A percentile compares a stretch with the other conserved stretches of the same genome.
These are phyloP conservation scores for Drosophila tristis DNA, from an alignment of 1,140 invertebrate genomes.

Conservation along the genomic window DNA sequence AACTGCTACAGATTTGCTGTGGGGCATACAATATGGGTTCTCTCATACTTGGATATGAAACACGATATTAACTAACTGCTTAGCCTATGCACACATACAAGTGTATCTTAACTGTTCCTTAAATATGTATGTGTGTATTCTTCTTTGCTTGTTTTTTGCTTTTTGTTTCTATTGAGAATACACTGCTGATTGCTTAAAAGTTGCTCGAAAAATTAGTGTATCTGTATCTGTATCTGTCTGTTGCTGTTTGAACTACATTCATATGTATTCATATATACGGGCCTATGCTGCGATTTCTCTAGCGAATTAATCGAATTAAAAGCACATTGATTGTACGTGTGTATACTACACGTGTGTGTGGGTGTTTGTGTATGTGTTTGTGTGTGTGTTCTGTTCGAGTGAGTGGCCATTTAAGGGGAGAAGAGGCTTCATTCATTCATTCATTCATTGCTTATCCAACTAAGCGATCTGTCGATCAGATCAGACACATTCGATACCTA, in stretches of 20 bases:
- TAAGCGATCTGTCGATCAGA: slow-evolving; percentile 28
- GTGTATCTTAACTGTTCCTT: background rate
- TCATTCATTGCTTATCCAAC: slow-evolving; percentile 3
- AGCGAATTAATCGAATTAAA: slow-evolving; percentile 68
- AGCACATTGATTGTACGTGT: slow-evolving; percentile 60
- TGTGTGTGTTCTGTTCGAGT: slow-evolving; percentile 6
- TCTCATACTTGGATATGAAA: slow-evolving; percentile 57
- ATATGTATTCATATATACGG: slow-evolving; percentile 36
- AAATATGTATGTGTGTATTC: slow-evolving; percentile 20
- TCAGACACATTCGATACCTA: slow-evolving; percentile 25
- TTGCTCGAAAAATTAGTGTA: slow-evolving; percentile 79
- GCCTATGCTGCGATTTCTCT: slow-evolving; percentile 58
- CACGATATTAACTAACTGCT: slow-evolving; percentile 62
- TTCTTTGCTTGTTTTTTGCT: slow-evolving; percentile 1
- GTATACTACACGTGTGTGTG: background rate
- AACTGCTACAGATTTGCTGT: slow-evolving; percentile 42
- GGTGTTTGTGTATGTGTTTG: slow-evolving; percentile 16
- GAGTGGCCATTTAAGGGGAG: slow-evolving; percentile 13
- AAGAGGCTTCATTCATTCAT: slow-evolving; percentile 1
- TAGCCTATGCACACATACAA: slow-evolving; percentile 17
- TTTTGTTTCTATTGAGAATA: slow-evolving; percentile 44
- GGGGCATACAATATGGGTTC: slow-evolving; percentile 42
- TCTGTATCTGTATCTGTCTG: slow-evolving; percentile 44
- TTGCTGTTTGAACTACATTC: slow-evolving; percentile 8
- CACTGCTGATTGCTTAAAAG: slow-evolving; percentile 76